These are phyloP conservation scores for Periparus ater DNA, from an alignment of 2,797 vertebrate genomes.

Conservation along the genomic window DNA sequence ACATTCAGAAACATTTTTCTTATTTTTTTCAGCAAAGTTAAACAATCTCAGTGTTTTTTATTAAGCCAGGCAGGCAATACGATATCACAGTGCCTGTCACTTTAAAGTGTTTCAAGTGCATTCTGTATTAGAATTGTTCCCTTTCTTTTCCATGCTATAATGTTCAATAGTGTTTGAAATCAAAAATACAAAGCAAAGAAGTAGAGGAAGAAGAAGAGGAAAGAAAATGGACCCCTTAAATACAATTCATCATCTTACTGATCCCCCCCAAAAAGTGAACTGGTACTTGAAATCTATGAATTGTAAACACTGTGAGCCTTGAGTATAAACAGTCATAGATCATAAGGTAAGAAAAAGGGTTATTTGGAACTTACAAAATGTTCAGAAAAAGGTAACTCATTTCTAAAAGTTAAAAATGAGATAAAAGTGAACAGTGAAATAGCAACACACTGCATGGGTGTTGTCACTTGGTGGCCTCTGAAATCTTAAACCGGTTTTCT, in stretches of 20 bases:
- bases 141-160: slow-evolving; percentile 41
- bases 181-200: slow-evolving; percentile 41
- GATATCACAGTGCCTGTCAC: slow-evolving; percentile 46
- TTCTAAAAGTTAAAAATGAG: not conserved
- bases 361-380: not conserved
- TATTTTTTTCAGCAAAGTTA: slow-evolving; percentile 67
- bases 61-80: slow-evolving; percentile 45
- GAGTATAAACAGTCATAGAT: slow-evolving; percentile 36
- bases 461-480: slow-evolving; percentile 23
- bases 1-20: slow-evolving; percentile 75
- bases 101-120: slow-evolving; percentile 49
- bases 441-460: not conserved
- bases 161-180: slow-evolving; percentile 45
- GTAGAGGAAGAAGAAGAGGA: slow-evolving; percentile 37
- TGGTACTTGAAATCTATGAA: slow-evolving; percentile 44
- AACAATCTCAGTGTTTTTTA: slow-evolving; percentile 68
- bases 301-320: slow-evolving; percentile 25
- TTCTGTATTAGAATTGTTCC: slow-evolving; percentile 69
- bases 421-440: not conserved
- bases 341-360: slow-evolving; percentile 45
- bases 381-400: not conserved
- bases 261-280: not conserved
- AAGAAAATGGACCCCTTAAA: slow-evolving; percentile 25
- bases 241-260: not conserved
- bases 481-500: slow-evolving; percentile 41